These are phyloP conservation scores for Rhyacophila brunnea DNA, from an alignment of 1,140 invertebrate species.

Conservation along the genomic window DNA sequence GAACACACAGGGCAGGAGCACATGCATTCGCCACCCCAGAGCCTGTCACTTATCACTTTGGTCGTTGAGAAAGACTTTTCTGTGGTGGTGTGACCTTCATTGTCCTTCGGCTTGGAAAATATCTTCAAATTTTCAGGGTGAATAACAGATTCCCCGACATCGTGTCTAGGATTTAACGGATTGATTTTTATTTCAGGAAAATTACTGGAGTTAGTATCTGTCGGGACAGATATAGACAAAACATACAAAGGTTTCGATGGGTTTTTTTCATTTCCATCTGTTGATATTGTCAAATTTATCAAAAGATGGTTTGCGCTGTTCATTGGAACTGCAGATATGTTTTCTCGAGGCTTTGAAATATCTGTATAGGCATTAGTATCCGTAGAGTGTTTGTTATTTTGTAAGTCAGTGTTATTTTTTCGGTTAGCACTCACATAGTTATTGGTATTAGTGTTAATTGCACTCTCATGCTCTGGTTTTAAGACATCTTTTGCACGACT, in stretches of 20 bases:
- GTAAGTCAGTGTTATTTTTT: conserved; percentile 6
- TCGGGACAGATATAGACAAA: conserved; percentile 70
- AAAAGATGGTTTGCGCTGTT: conserved; percentile 57
- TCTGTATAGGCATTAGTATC: background rate
- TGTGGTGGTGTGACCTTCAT: conserved; percentile 36
- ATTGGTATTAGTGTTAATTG: conserved; percentile 13
- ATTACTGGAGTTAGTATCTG: conserved; percentile 54
- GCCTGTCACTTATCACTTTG: conserved; percentile 40
- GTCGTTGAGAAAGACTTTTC: conserved; percentile 38
- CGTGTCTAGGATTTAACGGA: conserved; percentile 42
- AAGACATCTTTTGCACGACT: background rate
- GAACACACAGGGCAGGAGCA: conserved; percentile 68
- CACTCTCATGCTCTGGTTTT: conserved; percentile 20
- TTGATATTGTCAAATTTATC: conserved; percentile 73
- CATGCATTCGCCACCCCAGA: conserved; percentile 67
- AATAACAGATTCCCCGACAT: conserved; percentile 27
- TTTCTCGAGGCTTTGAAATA: conserved; percentile 1
- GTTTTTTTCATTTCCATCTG: conserved; percentile 57
- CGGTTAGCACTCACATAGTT: conserved; percentile 8
- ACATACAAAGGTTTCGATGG: conserved; percentile 67
- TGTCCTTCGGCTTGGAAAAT: conserved; percentile 41
- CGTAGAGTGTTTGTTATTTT: background rate
- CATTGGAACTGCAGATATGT: conserved; percentile 10
- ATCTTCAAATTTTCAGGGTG: conserved; percentile 44
- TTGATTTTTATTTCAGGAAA: conserved; percentile 59